Evolutionary conservation across 2,888 invertebrate genomes (phyloP), one percentile per base, ranked within the genome.

Genomic region (Lissonota sp.): DNA sequence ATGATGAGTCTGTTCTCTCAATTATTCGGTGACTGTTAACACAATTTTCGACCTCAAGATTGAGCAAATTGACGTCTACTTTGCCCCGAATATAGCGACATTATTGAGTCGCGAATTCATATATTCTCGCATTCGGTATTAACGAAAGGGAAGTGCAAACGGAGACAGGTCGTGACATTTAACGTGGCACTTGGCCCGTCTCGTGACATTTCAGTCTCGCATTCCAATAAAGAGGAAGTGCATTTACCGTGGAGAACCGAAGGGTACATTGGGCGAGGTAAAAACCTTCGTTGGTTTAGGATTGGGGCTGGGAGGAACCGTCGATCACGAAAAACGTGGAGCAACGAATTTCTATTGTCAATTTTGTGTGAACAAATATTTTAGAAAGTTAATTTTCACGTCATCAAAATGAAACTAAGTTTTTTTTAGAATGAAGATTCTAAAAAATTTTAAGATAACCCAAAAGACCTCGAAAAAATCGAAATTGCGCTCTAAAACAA

Each of bases 171-270:
- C 39, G 64, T 77, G 81, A 81, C 74, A 64, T 81, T 78, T 66
- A 60, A 60, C 70, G 64, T 70, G 66, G 55, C 73, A 81, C 77
- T 78, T 74, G 81, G 73, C 77, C 74, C 74, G 66, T 73, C 64
- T 70, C 70, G 58, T 46, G 53, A 46, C 60, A 64, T 81, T 78
- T 60, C 77, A 60, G 73, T 42, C 26, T 42, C 26, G 57, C 12
- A 49, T 60, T 77, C 73, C 77, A 74, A 81, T 78, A 74, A 78
- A 76, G 80, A 71, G 60, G 46, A 66, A 74, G 64, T 74, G 74
- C 73, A 77, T 78, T 81, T 74, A 62, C 74, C 55, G 73, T 14
- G 26, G 42, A 57, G 67, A 49, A 62, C 72, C 26, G 26, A 26
- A 26, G 26, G 26, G 26, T 3, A 26, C 26, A 3, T 26, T 26